Percentiles rank a stretch among this genome's conserved stretches.
phyloP scores from a whole-genome alignment of 2,888 invertebrate genomes.

The Metellina segmentata region DNA sequence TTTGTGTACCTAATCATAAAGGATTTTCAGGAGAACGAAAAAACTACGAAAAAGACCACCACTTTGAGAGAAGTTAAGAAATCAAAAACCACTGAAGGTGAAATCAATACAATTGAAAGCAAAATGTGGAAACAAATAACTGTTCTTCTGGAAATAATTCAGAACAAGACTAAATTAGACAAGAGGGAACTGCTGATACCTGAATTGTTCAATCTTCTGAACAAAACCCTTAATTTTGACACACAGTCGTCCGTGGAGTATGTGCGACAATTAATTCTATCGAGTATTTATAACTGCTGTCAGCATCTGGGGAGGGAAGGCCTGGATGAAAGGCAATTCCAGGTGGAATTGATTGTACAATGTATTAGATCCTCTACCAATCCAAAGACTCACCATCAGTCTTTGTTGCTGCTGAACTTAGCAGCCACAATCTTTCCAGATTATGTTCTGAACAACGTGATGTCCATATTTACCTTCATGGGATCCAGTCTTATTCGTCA shows the following conservation, averaged over 20 bases:
- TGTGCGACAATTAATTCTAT: constrained; percentile 91
- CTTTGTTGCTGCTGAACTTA: constrained; percentile 90
- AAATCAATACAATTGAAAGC: constrained; percentile 78
- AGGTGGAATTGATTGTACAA: constrained; percentile 90
- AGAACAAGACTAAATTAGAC: constrained; percentile 87
- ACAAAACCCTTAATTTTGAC: constrained; percentile 87
- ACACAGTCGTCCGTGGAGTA: constrained; percentile 92
- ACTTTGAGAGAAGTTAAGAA: constrained; percentile 63
- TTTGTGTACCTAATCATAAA: constrained; percentile 60
- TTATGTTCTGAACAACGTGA: constrained; percentile 94
- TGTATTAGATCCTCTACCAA: constrained; percentile 94
- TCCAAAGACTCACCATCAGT: constrained; percentile 97
- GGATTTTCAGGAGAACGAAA: constrained; percentile 34
- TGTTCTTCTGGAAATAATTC: constrained; percentile 80
- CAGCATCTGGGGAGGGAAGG: constrained; percentile 83
- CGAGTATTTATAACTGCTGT: constrained; percentile 88
- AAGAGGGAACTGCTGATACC: constrained; percentile 87
- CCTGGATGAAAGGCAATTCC: constrained; percentile 78
- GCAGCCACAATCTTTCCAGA: constrained; percentile 89
- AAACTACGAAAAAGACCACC: background rate
- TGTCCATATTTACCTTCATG: constrained; percentile 99
- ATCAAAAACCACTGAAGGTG: background rate
- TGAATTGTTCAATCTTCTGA: constrained; percentile 88
- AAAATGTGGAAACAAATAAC: constrained; percentile 79
- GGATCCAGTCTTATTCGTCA: constrained; percentile 95